These are phyloP conservation scores for Pocillopora verrucosa DNA, from an alignment of 64 coral and sea anemone genomes.

Conservation along the genomic window DNA sequence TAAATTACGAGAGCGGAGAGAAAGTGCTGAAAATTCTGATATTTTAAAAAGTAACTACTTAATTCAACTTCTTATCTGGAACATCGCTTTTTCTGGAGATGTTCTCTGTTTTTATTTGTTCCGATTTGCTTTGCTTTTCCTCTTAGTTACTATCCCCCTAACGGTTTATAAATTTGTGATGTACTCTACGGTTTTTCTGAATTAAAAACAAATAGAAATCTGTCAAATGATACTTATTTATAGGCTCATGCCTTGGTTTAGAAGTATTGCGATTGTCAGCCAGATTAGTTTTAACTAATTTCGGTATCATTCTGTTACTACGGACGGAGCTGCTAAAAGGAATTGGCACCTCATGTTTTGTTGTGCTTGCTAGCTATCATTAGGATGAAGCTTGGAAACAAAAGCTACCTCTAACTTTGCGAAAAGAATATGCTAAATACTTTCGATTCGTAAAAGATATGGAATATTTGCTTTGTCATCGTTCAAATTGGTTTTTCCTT, in stretches of 20 bases:
- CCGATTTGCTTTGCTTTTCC: not conserved
- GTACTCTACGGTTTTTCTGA: not conserved
- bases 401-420: not conserved
- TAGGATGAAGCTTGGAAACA: not conserved
- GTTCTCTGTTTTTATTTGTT: too few relatives aligned
- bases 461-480: too few relatives aligned
- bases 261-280: not conserved
- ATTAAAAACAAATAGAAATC: not conserved
- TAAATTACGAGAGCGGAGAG: not conserved
- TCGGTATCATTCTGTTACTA: not conserved
- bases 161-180: not conserved
- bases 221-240: not conserved
- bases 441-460: too few relatives aligned
- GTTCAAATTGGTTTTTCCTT: too few relatives aligned
- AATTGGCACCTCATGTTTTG: not conserved
- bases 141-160: not conserved
- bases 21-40: not conserved
- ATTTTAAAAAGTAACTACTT: not conserved
- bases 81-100: not conserved
- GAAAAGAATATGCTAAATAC: not conserved
- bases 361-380: not conserved
- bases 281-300: slow-evolving; percentile 29
- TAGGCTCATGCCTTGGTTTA: not conserved
- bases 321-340: slow-evolving; percentile 13
- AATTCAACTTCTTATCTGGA: not conserved